phyloP scores from a whole-genome alignment of 2,888 invertebrate species.

The Drosophila testacea region DNA sequence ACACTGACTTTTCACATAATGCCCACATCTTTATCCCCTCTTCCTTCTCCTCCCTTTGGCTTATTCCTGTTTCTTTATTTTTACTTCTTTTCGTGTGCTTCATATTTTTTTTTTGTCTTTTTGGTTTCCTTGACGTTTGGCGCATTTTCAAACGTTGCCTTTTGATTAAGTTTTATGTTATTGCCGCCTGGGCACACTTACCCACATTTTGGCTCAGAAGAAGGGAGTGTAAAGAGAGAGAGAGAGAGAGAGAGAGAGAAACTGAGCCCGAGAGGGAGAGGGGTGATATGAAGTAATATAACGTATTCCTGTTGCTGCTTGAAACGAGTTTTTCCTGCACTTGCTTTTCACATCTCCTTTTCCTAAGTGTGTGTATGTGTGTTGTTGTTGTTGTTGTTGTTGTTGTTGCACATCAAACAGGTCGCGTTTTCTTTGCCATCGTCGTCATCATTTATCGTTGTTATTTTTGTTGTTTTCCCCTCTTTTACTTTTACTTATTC shows the following conservation, averaged over 20 bases:
- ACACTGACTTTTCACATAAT: slow-evolving; percentile 61
- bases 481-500: slow-evolving; percentile 75
- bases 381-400: slow-evolving; percentile 37
- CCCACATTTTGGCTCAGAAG: slow-evolving; percentile 32
- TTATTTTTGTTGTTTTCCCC: slow-evolving; percentile 37
- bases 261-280: slow-evolving; percentile 10
- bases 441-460: slow-evolving; percentile 38
- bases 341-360: slow-evolving; percentile 79
- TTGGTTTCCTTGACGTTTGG: slow-evolving; percentile 60
- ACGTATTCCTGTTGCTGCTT: slow-evolving; percentile 45
- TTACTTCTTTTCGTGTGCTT: slow-evolving; percentile 40
- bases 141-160: slow-evolving; percentile 74
- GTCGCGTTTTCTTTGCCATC: slow-evolving; percentile 75
- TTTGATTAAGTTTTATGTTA: slow-evolving; percentile 74
- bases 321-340: slow-evolving; percentile 76
- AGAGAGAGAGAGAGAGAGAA: slow-evolving; percentile 7
- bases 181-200: slow-evolving; percentile 39
- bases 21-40: slow-evolving; percentile 53
- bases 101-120: slow-evolving; percentile 13
- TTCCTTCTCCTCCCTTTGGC: not conserved
- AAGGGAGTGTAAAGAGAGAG: slow-evolving; percentile 2
- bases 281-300: slow-evolving; percentile 12
- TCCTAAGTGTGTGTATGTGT: slow-evolving; percentile 27
- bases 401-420: slow-evolving; percentile 68
- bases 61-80: slow-evolving; percentile 6